Base-by-base conservation (phyloP, 64 coral and sea anemone genomes). In the Acropora yongei region DNA sequence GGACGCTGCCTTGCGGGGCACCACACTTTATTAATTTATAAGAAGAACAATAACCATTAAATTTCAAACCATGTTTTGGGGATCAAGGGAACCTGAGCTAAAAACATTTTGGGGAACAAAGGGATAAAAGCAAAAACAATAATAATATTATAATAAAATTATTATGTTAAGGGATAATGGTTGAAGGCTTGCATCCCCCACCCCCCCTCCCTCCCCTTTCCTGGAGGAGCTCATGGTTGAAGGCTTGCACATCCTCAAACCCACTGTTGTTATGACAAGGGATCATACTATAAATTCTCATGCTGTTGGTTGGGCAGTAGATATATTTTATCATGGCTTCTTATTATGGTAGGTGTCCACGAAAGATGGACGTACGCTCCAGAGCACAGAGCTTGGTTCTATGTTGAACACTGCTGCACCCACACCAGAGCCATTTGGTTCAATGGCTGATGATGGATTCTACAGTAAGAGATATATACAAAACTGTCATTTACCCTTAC, bases 371-470 rank as follows among this genome's bases (percentile, higher is more conserved):
- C 82, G 79, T n/a, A 88, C 92, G 40, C 79, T 97, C 18, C 95
- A 97, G 48, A 93, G 72, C 49, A 97, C 93, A 86, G 88, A 97
- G 57, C 86, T 97, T 78, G 95, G 95, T 1, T 91, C 88, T 76
- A 83, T 73, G 57, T 30, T 97, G 8, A 78, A 97, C 58, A 91
- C 92, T 18, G 91, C 85, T 83, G 89, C 95, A 2, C 87, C 76
- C 17, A 94, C 95, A 58, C 95, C 95, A 51, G 95, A 97, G 49
- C 80, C 84, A 13, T 97, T 94, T 83, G 92, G 92, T 2, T 97
- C 95, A 44, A 97, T 97, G 95, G 92, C 88, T 77, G 95, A 97
- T 91, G 95, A 97, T 97, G 95, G 95, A 76, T 94, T 97, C 48
- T 88, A 90, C 44, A 97, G 95, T 97, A 97, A 91, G 57, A 57